phyloP scores from a whole-genome alignment of 2,113 vertebrate species.

The Eublepharis macularius region DNA sequence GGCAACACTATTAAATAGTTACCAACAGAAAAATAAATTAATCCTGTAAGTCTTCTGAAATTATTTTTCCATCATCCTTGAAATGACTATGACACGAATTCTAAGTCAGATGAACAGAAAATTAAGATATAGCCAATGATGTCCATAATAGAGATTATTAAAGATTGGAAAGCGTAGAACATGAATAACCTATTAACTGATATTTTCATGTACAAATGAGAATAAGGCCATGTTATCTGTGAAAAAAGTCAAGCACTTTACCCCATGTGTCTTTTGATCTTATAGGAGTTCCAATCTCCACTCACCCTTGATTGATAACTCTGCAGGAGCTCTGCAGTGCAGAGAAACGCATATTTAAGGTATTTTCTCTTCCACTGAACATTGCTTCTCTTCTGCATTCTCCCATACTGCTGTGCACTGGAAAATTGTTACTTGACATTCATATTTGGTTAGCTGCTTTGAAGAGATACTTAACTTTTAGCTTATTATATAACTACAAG shows the following conservation, averaged over 20 bases:
- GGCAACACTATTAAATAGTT: fast-evolving
- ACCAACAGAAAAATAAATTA: fast-evolving
- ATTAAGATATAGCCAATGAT: not conserved
- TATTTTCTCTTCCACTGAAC: conserved; percentile 7
- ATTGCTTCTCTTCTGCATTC: not conserved
- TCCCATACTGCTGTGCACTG: not conserved
- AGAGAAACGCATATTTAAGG: not conserved
- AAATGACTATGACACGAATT: not conserved
- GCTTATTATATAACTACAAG: not conserved
- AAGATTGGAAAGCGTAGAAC: not conserved
- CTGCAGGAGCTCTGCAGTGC: not conserved
- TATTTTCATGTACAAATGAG: not conserved
- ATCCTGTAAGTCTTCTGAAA: fast-evolving
- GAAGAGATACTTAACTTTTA: not conserved
- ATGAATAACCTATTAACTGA: not conserved
- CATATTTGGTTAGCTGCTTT: not conserved
- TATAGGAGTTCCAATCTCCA: not conserved
- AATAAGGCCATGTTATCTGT: not conserved
- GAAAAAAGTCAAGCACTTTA: not conserved
- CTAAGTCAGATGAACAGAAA: not conserved
- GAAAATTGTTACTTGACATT: not conserved
- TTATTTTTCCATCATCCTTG: not conserved
- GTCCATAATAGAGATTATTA: not conserved
- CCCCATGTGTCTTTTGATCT: not conserved
- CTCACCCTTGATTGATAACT: not conserved